Base-by-base conservation (phyloP, 2,113 vertebrate genomes). In the Epinephelus lanceolatus region DNA sequence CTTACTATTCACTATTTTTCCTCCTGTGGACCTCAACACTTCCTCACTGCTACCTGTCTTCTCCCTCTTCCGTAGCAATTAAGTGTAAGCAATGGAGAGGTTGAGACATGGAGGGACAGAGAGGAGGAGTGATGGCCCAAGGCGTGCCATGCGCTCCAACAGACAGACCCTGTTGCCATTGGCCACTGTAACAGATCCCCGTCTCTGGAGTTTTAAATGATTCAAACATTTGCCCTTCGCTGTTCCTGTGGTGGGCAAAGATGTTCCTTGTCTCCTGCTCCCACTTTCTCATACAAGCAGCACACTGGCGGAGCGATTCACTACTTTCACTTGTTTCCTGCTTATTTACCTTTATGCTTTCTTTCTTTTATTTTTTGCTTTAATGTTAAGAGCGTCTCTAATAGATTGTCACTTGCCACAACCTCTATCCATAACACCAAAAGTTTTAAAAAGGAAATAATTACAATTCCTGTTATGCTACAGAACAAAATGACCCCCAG, bases 141-240 rank as follows among this genome's bases (percentile, higher is more conserved):
- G 85, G 89, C 71, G 12, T 80, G 78, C 72, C 78, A 75, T 59
- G 62, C 66, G 49, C 82, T 81, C 81, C 87, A 70, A 67, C 86
- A 92, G 73, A 87, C 71, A 90, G 81, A 86, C 78, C 40, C 70
- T 71, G 70, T 87, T 81, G 84, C 87, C 85, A 92, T 76, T 92
- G 94, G 92, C 87, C 91, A 88, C 87, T 85, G 91, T 93, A 94
- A 94, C 86, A 91, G 89, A 95, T 94, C 88, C 81, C n/a, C n/a
- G 77, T 94, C 94, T 93, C 92, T 89, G 73, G 93, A 95, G 94
- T 94, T 94, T 94, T 94, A 92, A 95, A 94, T 94, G 88, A 95
- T 95, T 94, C 92, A 95, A 92, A 91, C 91, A 89, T 93, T 92
- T 94, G 92, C 91, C 94, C 95, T 95, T 94, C 55, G 62, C 81